Evolutionary conservation across 2,113 vertebrate species (phyloP).

Genomic region (Pogona vitticeps): DNA sequence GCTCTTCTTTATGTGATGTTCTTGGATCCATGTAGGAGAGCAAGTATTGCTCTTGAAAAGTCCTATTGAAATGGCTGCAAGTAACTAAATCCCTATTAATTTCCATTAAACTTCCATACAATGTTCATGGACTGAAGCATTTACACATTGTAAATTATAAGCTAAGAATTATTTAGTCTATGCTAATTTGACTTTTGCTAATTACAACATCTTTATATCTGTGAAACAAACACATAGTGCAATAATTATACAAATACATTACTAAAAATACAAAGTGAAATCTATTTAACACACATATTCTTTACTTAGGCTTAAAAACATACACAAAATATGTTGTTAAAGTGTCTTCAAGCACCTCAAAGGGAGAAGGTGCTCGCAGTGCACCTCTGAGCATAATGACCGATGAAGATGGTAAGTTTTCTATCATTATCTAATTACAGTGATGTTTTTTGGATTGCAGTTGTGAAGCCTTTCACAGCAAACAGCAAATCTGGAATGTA

Average conservation of each 20-base stretch:
- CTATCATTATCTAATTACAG: neutral
- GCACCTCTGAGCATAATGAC: constrained; percentile 70
- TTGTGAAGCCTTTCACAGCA: neutral
- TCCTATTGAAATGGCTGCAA: neutral
- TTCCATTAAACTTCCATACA: neutral
- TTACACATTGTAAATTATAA: neutral
- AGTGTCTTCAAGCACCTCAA: constrained; percentile 78
- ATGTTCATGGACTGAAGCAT: neutral
- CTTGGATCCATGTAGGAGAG: neutral
- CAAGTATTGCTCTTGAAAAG: neutral
- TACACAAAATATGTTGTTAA: constrained; percentile 75
- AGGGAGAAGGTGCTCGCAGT: constrained; percentile 77
- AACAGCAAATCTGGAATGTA: neutral
- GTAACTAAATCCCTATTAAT: neutral
- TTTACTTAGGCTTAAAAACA: constrained; percentile 75
- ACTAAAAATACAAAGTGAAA: neutral
- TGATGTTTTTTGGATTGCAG: neutral
- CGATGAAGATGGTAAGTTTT: constrained; percentile 80
- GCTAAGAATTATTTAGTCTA: neutral
- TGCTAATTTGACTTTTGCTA: neutral
- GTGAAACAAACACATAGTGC: too few species aligned
- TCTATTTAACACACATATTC: constrained; percentile 18
- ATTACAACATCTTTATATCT: too few species aligned
- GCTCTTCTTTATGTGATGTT: neutral
- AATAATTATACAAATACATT: too few species aligned